Evolutionary conservation across 2,797 vertebrate genomes (phyloP), one percentile per base, ranked within the genome.

Genomic region (Halcyon leucocephala): DNA sequence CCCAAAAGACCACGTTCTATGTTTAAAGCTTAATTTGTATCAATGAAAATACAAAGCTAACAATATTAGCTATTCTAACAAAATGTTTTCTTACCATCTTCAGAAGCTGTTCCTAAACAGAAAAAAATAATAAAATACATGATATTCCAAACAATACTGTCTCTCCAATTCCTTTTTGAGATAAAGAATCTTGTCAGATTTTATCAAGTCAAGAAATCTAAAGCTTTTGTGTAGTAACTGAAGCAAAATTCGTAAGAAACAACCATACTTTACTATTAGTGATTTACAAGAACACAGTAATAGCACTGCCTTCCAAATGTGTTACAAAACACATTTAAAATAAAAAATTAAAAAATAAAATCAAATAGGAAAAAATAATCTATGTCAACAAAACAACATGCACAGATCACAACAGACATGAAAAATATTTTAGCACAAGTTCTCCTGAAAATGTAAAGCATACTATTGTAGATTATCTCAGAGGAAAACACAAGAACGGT

Each of bases 51-150:
- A 97, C 48, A 62, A 97, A 97, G 80, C 82, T 92, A 86, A 88
- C 95, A 77, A 70, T 61, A 88, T 92, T 78, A 96, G 86, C 82
- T 94, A 12, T 88, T 98, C 97, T 97, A 97, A 95, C 83, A 89
- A 93, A 97, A 90, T 74, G 87, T 97, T 96, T 86, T 98, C 99
- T 99, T 99, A 99, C 98, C 98, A 98, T 99, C 98, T 98, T 99
- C 98, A 98, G 98, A 98, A 93, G 98, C 98, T 98, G 98, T 98
- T 98, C 98, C 99, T 98, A 97, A 98, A 98, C 82, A 97, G 97
- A 97, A 97, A 97, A 97, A 98, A 96, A 97, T 98, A 98, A 96
- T 96, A 98, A 97, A 98, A 98, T 81, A 98, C 42, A 93, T 96
- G 97, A 97, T 91, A 96, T 98, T 98, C 95, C 94, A 98, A 98